Percentiles rank a stretch among this genome's conserved stretches.
phyloP scores from a whole-genome alignment of 53 echinoderm and acorn worm species.

The Echinarachnius parma region DNA sequence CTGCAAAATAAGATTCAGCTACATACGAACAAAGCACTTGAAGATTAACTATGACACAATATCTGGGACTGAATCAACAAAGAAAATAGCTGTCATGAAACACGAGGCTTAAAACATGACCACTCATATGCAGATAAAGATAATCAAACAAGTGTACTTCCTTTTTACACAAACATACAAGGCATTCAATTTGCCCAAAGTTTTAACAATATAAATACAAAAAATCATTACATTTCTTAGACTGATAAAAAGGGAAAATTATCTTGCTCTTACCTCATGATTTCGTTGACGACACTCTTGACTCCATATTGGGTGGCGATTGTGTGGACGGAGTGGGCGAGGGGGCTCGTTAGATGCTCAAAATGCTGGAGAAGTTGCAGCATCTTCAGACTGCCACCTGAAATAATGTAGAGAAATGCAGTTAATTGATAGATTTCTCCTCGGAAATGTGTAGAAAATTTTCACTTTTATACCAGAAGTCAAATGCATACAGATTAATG shows the following conservation, averaged over 20 bases:
- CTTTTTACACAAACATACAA: not conserved
- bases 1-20: too few relatives aligned
- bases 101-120: not conserved
- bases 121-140: too few relatives aligned
- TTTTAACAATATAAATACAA: too few relatives aligned
- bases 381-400: slow-evolving; percentile 92
- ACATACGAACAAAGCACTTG: not conserved
- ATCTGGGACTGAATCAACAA: not conserved
- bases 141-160: too few relatives aligned
- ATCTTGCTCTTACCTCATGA: slow-evolving; percentile 66
- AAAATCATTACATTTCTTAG: too few relatives aligned
- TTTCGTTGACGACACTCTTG: slow-evolving; percentile 87
- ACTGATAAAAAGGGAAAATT: too few relatives aligned
- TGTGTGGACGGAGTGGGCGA: slow-evolving; percentile 78
- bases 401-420: not conserved
- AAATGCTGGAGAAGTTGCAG: slow-evolving; percentile 93
- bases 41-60: not conserved
- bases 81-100: not conserved
- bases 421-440: not conserved
- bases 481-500: too few relatives aligned
- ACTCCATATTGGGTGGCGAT: slow-evolving; percentile 80
- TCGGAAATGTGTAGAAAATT: not conserved
- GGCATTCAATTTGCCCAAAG: too few relatives aligned
- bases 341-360: slow-evolving; percentile 85
- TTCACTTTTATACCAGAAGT: too few relatives aligned